Evolutionary conservation across 1,140 invertebrate genomes (phyloP), one percentile per base, ranked within the genome.

Genomic region (Pentalonia nigronervosa): DNA sequence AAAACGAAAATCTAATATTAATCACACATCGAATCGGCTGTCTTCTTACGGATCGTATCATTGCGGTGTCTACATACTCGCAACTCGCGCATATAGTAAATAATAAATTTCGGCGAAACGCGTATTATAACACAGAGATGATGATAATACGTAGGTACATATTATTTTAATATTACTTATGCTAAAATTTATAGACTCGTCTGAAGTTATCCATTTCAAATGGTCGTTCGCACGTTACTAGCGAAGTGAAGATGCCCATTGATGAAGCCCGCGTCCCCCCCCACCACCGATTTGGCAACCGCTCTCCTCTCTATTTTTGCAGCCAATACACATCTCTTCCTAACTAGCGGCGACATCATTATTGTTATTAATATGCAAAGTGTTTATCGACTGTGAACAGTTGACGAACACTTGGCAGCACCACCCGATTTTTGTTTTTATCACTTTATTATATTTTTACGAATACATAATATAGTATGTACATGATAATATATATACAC

Each of bases 221-320:
- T 83, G 91, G 91, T 34, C 45, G 60, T 92, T 81, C 91, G 67
- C 67, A 92, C 91, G 91, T 92, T 92, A 92, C 91, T 91, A 91
- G 56, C 60, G 67, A 7, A 36, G n/a, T 48, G 67, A 92, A 92
- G 91, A 83, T 83, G 47, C 41, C 30, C 56, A 91, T 81, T 81
- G 45, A 76, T 25, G 30, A 76, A 92, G 47, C 48, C 91, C 91
- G 56, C 17, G 45, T 50, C 76, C 76, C 47, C 76, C 47, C 41
- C 91, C 91, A 48, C 67, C 47, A 17, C n/a, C 34, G 50, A 83
- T 50, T 92, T 92, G 91, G 91, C 91, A 83, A 60, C n/a, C 50
- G n/a, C 41, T 50, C 76, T 76, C 60, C 45, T 30, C n/a, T 89
- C 60, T 91, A 45, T 50, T 56, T 89, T 89, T 91, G 47, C 76